phyloP scores from a whole-genome alignment of 2,797 vertebrate species.

The Poecilia velifera region DNA sequence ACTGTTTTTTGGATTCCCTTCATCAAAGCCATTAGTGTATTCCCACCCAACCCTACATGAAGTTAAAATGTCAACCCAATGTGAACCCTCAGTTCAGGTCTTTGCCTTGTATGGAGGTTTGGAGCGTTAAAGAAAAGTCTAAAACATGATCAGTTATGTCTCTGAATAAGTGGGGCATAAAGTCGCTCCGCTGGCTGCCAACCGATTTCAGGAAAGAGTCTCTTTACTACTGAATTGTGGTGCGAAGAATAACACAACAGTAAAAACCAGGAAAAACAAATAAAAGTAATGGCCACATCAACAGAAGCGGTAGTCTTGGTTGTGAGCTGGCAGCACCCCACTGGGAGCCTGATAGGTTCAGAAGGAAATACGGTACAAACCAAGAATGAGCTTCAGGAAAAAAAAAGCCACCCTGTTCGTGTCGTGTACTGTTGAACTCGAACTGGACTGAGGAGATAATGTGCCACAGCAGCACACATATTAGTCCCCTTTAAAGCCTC shows the following conservation, averaged over 20 bases:
- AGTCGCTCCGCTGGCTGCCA: not conserved
- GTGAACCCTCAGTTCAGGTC: too few species aligned
- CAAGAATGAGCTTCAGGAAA: conserved; percentile 13
- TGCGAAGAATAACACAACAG: not conserved
- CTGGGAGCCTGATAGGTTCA: conserved; percentile 18
- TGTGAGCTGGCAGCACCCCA: conserved; percentile 8
- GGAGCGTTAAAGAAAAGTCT: not conserved
- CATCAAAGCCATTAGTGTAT: not conserved
- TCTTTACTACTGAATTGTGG: conserved; percentile 2
- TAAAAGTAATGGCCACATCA: conserved; percentile 15
- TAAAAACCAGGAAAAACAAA: not conserved
- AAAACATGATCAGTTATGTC: not conserved
- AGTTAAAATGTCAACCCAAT: not conserved
- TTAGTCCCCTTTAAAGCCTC: conserved; percentile 54
- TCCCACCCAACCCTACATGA: not conserved
- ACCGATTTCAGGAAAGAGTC: not conserved
- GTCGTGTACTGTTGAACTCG: conserved; percentile 11
- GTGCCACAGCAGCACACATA: conserved; percentile 42
- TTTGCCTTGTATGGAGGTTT: not conserved
- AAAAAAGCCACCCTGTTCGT: not conserved
- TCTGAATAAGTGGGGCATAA: not conserved
- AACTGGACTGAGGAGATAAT: conserved; percentile 22
- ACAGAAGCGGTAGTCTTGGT: conserved; percentile 1
- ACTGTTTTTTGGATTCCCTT: not conserved
- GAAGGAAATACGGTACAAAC: conserved; percentile 12